Evolutionary conservation across 2,113 vertebrate genomes (phyloP).

Genomic region (Thamnophis sirtalis): DNA sequence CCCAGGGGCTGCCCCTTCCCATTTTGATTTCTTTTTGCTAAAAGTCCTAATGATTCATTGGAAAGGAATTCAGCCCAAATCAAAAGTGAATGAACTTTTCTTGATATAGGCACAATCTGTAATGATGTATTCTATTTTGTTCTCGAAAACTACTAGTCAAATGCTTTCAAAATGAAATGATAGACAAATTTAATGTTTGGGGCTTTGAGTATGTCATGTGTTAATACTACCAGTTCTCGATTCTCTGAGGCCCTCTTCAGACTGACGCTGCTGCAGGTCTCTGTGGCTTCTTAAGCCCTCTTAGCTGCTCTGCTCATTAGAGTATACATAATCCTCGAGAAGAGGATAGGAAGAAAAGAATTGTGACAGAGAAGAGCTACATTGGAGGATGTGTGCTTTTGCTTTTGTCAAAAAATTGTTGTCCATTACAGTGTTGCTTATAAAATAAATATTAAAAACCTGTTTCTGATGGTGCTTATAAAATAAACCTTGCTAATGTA

Average conservation of each 20-base stretch:
- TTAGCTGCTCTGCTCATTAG: background rate
- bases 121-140: background rate
- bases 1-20: fast-evolving
- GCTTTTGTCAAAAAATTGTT: background rate
- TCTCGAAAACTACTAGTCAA: background rate
- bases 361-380: background rate
- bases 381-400: background rate
- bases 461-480: background rate
- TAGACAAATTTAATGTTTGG: background rate
- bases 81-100: background rate
- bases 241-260: background rate
- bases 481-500: background rate
- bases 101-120: background rate
- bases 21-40: conserved; percentile 2
- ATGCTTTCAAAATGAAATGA: background rate
- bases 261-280: background rate
- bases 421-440: background rate
- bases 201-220: background rate
- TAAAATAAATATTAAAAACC: background rate
- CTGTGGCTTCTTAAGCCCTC: background rate
- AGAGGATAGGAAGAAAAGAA: background rate
- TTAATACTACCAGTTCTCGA: background rate
- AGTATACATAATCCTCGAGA: background rate
- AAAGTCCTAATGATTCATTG: background rate
- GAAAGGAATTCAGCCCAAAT: conserved; percentile 2